Evolutionary conservation across 1,140 invertebrate genomes (phyloP), one percentile per base, ranked within the genome.

Genomic region (Cyclargus thomasi): DNA sequence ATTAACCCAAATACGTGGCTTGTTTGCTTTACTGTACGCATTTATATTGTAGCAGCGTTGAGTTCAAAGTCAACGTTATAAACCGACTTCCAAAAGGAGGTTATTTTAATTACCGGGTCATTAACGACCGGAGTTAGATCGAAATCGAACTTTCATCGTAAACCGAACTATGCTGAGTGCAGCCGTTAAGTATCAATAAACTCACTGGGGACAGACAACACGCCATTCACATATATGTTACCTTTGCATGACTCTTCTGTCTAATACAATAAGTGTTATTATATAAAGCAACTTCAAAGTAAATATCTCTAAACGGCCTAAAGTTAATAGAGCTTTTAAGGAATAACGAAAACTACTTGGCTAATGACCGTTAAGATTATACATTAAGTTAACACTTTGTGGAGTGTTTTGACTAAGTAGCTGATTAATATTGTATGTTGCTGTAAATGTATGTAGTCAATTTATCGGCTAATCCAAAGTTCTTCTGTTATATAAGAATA

Each of bases 51-150:
- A n/a, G 53, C n/a, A 18, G 18, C 53, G 53, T n/a, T 14, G 17
- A 20, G 8, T 59, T 59, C 55, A 59, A 59, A 59, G 55, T 57
- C 18, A 22, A 59, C 18, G 55, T 59, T 21, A 59, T 20, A 59
- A 59, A 47, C 39, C 14, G 39, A 47, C 39, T 47, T 47, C 39
- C 39, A 0, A 47, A 47, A 47, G 39, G 39, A 47, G 39, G 39
- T 47, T 47, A 47, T 18, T 59, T 20, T 59, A 59, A 59, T 59
- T 55, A 55, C 53, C 18, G 55, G 55, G 17, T 21, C 55, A 59
- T 59, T 20, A 59, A 21, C 17, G 29, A 47, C 39, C 10, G 39
- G 8, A 29, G 1, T 29, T 6, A 29, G 29, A 6, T 16, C 39
- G 39, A 47, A 47, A 47, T 47, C 39, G 39, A 16, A 47, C 39